These are phyloP conservation scores for Pelochelys cantorii DNA, from an alignment of 2,797 vertebrate genomes.

Conservation along the genomic window DNA sequence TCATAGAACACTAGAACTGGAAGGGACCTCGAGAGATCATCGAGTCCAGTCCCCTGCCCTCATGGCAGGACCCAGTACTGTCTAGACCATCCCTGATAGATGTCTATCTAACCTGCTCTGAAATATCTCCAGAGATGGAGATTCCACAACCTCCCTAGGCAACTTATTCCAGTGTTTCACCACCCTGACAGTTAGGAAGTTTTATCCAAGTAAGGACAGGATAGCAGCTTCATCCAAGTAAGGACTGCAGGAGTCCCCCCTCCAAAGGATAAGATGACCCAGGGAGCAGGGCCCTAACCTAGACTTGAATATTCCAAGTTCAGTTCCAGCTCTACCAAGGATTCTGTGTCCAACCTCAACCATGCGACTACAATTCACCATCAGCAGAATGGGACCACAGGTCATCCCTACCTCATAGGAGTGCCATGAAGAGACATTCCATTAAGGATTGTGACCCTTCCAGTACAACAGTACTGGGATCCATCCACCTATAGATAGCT, in stretches of 20 bases:
- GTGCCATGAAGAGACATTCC: neutral
- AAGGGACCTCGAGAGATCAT: too few relatives aligned
- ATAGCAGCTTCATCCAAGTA: neutral
- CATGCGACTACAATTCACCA: neutral
- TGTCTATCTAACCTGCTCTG: too few relatives aligned
- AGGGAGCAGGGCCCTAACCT: neutral
- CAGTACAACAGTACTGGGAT: neutral
- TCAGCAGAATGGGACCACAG: neutral
- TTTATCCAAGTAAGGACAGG: neutral
- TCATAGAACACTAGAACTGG: too few relatives aligned
- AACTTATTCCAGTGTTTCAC: too few relatives aligned
- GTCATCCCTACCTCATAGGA: neutral
- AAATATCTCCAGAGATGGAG: too few relatives aligned
- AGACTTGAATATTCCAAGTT: fast-evolving
- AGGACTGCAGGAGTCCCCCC: neutral
- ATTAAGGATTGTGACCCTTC: neutral
- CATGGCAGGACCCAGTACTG: too few relatives aligned
- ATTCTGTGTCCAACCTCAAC: neutral
- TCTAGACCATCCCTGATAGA: too few relatives aligned
- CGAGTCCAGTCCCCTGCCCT: too few relatives aligned
- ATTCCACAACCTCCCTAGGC: too few relatives aligned
- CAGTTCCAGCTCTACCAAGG: neutral
- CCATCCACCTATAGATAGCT: neutral
- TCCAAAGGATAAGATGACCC: neutral
- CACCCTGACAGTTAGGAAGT: too few relatives aligned